Base-by-base conservation (phyloP, 37 sponge, comb jelly and placozoan genomes). In the Corticium candelabrum region DNA sequence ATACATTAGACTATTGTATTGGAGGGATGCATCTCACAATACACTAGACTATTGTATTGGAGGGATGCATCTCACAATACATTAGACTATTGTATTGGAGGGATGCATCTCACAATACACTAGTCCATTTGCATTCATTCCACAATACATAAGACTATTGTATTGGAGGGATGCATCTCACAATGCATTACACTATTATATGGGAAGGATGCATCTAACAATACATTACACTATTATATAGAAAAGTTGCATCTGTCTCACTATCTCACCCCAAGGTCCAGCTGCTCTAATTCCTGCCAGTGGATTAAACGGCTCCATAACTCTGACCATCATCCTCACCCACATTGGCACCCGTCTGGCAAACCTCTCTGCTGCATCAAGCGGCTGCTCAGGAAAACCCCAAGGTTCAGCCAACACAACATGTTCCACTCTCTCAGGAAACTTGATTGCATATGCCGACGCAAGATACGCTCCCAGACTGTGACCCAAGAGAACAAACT, bases 391-490 rank as follows among this genome's bases (percentile, higher is more conserved):
- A 7, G 73, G 73, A 4, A 70, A 29, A 5, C 73, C 73, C 97
- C 97, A 96, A 3, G 94, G 94, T 40, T 96, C 97, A 57, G 85
- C 91, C 74, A 96, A 88, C 0, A 96, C 70, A 43, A 96, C 82
- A 74, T 96, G 94, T 33, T 80, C 68, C 37, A 96, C 89, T 11
- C 74, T 67, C 7, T 74, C 69, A 2, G 97, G 94, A 78, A 93
- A 76, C 67, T 76, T 76, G 38, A 90, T 76, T n/a, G 94, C 82
- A 43, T 96, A 96, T 33, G 89, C 77, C 37, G 80, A 38, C 0
- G 93, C 68, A 30, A 96, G 78, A 50, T 85, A 96, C 1, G 82
- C 97, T 15, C 97, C 97, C 37, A 96, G 80, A 68, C 97, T 96
- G 85, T 96, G 97, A 2, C 97, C 97, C 35, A 94, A 72, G 0